Conservation (phyloP, 2,888 invertebrate genomes). For the Nomada ferruginata region DNA sequence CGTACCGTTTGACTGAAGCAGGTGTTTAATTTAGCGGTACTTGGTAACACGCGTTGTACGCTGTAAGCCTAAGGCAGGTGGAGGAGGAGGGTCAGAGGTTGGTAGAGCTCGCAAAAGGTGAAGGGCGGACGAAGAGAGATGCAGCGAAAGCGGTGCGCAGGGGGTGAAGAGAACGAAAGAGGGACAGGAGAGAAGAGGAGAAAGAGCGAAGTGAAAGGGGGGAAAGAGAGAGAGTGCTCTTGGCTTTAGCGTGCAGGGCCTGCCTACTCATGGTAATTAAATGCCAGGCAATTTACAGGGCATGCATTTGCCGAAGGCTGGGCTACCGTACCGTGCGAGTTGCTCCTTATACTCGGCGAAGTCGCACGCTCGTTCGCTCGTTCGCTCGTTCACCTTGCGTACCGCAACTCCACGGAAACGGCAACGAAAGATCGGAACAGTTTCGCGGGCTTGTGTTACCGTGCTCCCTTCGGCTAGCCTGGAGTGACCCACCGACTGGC, state of each 20-base stretch:
- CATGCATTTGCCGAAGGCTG: slow-evolving; percentile 78
- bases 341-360: slow-evolving; percentile 61
- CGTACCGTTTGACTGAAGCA: slow-evolving; percentile 76
- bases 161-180: slow-evolving; percentile 52
- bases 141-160: neutral
- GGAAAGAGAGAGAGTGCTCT: slow-evolving; percentile 63
- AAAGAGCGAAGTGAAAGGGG: slow-evolving; percentile 26
- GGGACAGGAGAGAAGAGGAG: slow-evolving; percentile 24
- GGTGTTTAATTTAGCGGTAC: slow-evolving; percentile 80
- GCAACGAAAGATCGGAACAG: slow-evolving; percentile 28
- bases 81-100: slow-evolving; percentile 36
- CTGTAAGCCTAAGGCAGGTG: slow-evolving; percentile 62
- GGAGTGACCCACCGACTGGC: slow-evolving; percentile 29
- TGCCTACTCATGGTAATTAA: slow-evolving; percentile 83
- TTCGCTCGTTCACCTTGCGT: neutral
- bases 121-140: slow-evolving; percentile 40
- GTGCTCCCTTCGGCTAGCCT: slow-evolving; percentile 18
- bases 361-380: slow-evolving; percentile 31
- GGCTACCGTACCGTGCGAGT: slow-evolving; percentile 65
- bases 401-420: slow-evolving; percentile 1
- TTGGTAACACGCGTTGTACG: slow-evolving; percentile 71
- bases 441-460: slow-evolving; percentile 20
- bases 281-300: slow-evolving; percentile 82
- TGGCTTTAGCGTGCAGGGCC: slow-evolving; percentile 77
- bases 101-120: slow-evolving; percentile 44